Conservation (phyloP, 23 tunicate species). For the Trididemnum clinides region DNA sequence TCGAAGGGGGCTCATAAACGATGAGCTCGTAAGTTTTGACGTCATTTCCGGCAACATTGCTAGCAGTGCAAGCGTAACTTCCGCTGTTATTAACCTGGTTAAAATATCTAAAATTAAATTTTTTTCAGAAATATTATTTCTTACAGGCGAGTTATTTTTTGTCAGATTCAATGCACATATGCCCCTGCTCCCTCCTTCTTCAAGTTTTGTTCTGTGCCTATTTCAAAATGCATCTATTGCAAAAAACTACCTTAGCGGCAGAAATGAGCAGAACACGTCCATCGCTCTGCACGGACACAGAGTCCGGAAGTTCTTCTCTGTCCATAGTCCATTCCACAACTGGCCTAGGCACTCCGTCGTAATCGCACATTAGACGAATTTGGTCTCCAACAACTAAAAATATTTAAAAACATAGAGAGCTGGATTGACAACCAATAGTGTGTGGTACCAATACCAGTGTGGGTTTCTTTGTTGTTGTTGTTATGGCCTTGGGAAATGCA, state of each 20-base stretch:
- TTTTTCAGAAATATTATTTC: no score
- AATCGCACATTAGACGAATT: constrained; percentile 69
- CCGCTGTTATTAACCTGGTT: constrained; percentile 79
- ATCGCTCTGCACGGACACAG: constrained; percentile 16
- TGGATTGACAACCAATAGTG: no score
- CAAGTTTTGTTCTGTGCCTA: no score
- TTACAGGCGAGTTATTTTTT: no score
- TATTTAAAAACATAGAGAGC: no score
- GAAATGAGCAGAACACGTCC: constrained; percentile 43
- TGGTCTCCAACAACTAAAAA: constrained; percentile 86
- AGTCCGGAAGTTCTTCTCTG: neutral
- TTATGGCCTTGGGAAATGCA: no score
- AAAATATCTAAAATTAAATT: no score
- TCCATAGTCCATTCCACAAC: constrained; percentile 54
- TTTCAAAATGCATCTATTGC: no score
- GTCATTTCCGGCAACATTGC: constrained; percentile 84
- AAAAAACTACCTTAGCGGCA: constrained; percentile 47
- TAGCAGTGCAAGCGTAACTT: constrained; percentile 70
- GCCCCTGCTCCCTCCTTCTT: no score
- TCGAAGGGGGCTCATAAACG: constrained; percentile 69
- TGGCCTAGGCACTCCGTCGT: constrained; percentile 79
- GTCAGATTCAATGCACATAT: no score
- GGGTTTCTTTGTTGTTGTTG: no score
- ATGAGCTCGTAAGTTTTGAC: constrained; percentile 64
- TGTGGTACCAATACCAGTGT: no score